Percentiles rank a stretch among this genome's conserved stretches.
Conservation (phyloP, 2,888 invertebrate species). For the Andrena trimmerana region DNA sequence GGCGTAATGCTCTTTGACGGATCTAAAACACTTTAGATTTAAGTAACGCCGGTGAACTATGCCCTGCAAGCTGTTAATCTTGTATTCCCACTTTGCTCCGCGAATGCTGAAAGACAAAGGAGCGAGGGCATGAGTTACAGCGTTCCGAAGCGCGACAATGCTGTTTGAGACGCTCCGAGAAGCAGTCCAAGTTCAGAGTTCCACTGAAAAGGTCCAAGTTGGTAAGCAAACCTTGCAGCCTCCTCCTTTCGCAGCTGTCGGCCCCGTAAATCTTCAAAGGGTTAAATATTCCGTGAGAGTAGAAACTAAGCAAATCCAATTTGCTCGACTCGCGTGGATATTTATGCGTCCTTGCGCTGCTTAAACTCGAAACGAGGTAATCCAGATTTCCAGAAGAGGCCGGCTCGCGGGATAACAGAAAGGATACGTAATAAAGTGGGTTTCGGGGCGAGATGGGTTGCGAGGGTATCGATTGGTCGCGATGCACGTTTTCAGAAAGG, state of each 20-base stretch:
- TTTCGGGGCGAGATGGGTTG: neutral
- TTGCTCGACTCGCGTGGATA: constrained; percentile 28
- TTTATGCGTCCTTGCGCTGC: constrained; percentile 31
- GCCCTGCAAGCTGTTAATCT: neutral
- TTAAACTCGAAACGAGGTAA: constrained; percentile 30
- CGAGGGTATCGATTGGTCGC: neutral
- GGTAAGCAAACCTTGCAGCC: neutral
- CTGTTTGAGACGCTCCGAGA: neutral
- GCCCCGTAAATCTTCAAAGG: constrained; percentile 37
- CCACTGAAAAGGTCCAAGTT: constrained; percentile 11
- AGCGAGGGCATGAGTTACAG: too few species aligned
- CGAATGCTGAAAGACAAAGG: neutral
- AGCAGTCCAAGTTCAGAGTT: constrained; percentile 5
- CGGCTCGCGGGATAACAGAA: neutral
- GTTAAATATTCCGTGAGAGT: constrained; percentile 43
- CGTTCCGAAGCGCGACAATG: neutral
- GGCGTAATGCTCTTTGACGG: too few species aligned
- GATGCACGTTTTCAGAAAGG: neutral
- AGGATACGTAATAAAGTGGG: neutral
- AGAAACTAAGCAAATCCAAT: constrained; percentile 36
- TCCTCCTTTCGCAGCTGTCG: constrained; percentile 2
- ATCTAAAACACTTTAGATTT: too few species aligned
- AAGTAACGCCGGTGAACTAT: neutral
- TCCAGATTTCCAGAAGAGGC: constrained; percentile 21
- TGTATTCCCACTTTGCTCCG: neutral